Evolutionary conservation across 2,113 vertebrate species (phyloP), one percentile per base, ranked within the genome.

Genomic region (Carettochelys insculpta): DNA sequence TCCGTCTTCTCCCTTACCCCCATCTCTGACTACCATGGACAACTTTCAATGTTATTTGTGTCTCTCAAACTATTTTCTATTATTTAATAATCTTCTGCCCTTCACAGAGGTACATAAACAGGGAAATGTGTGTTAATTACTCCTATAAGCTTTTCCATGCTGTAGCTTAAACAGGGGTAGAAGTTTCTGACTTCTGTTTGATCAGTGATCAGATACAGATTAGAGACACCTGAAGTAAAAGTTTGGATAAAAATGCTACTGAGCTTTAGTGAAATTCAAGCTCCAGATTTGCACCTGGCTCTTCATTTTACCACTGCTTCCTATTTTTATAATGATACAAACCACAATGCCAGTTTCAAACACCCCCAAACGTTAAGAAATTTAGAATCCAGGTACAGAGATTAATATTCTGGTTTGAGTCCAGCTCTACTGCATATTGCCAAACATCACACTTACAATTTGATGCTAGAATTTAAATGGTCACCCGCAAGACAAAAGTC

Each of bases 11-110:
- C 45, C 38, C 45, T 25, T 68, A 11, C 16, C 34, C 14, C 14
- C 13, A 31, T 83, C 13, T 50, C 78, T 80, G 75, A 76, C 51
- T 38, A 41, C 20, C 45, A 71, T 1, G 0, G 3, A 4, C 14
- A n/a, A n/a, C 92, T 92, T 85, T 80, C 47, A 77, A n/a, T 51
- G 34, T 43, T 76, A 77, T 5, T 24, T n/a, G 52, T 61, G 22
- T 90, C 43, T 94, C 43, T 47, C 41, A 19, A 75, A 41, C 5
- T 47, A 45, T 34, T 2, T 92, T 83, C 80, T n/a, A 6, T 71
- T 92, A 52, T 85, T 80, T 68, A 41, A n/a, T 22, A 71, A 22
- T 22, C 4, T 25, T 92, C 90, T 87, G 85, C 54, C 51, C 85
- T 68, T 31, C 0, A 1, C 31, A 31, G n/a, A n/a, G n/a, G n/a